phyloP scores from a whole-genome alignment of 1,140 invertebrate species.

The Drosophila repleta region DNA sequence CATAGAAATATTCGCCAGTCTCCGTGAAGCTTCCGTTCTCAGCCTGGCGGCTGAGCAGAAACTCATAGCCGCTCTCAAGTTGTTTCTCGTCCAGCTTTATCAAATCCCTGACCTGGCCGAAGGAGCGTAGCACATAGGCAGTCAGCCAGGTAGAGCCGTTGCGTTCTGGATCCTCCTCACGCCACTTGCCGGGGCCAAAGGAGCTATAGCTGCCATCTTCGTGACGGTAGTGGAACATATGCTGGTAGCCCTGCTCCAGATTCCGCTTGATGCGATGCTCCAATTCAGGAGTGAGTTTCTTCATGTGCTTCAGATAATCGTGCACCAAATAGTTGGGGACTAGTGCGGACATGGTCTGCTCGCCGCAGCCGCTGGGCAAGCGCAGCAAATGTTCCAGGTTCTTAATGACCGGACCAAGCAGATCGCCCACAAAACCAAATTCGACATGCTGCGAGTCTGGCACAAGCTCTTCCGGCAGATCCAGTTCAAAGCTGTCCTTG shows the following conservation, averaged over 20 bases:
- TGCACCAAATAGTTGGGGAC: conserved; percentile 95
- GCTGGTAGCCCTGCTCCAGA: conserved; percentile 96
- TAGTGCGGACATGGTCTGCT: conserved; percentile 97
- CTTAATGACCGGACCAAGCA: conserved; percentile 90
- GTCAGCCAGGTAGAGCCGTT: conserved; percentile 97
- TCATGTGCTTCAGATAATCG: conserved; percentile 87
- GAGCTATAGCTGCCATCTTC: conserved; percentile 97
- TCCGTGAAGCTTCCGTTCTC: conserved; percentile 94
- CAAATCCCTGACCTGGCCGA: conserved; percentile 91
- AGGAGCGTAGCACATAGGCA: conserved; percentile 95
- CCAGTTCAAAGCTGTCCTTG: conserved; percentile 87
- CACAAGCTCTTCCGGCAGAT: conserved; percentile 89
- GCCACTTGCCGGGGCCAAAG: conserved; percentile 87
- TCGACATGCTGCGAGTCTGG: conserved; percentile 89
- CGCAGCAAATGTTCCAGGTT: conserved; percentile 91
- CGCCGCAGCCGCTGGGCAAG: conserved; percentile 95
- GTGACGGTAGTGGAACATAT: conserved; percentile 94
- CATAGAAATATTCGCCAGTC: conserved; percentile 89
- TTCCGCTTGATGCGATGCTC: conserved; percentile 89
- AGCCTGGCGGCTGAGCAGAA: conserved; percentile 91
- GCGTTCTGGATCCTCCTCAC: conserved; percentile 64
- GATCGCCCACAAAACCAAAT: conserved; percentile 90
- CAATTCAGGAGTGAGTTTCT: conserved; percentile 85
- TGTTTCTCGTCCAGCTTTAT: conserved; percentile 91
- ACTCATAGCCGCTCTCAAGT: conserved; percentile 90